Evolutionary conservation across 2,888 invertebrate genomes (phyloP), one percentile per base, ranked within the genome.

Genomic region (Callyntrura guangdongensis): DNA sequence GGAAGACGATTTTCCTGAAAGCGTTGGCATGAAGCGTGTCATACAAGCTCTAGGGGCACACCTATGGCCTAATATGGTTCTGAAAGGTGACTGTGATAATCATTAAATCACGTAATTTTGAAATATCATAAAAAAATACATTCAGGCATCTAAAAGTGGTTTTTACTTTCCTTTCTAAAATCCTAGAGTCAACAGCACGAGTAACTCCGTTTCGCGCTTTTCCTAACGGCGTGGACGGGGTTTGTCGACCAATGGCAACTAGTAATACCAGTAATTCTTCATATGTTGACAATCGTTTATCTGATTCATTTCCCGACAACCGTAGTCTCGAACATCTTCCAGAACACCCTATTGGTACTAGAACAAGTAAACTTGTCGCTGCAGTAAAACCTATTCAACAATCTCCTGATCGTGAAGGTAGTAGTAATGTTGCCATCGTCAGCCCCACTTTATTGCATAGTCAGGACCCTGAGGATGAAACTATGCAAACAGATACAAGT

Each of bases 11-110:
- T 96, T 96, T 93, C 95, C 95, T 67, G 97, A 97, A 94, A 96
- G 96, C 86, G 95, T 95, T 92, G 97, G 97, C 3, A 96, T 97
- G 14, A 96, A 96, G 49, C 95, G 97, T 94, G 96, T 97, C 14
- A 95, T 96, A 69, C 97, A 97, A 95, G 97, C 97, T 72, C 95
- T 97, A 49, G 96, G 97, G 94, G 96, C 97, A 72, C 97, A 97
- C 94, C 95, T 96, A 74, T 97, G 97, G 97, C 96, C 97, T 27
- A 97, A 97, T 95, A 95, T 97, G 92, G 95, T 95, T 49, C 95
- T 97, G 95, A 97, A 97, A 96, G 95, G 96, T 95, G 93, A 92
- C 11, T 56, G 6, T 9, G 47, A 77, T 77, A 6, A 53, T 56
- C 25, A 56, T 56, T 53, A 56, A n/a, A 45, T 25, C 4, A 22